Percentiles rank a stretch among this genome's conserved stretches.
Conservation (phyloP, 1,140 invertebrate species). For the Cyclargus thomasi region DNA sequence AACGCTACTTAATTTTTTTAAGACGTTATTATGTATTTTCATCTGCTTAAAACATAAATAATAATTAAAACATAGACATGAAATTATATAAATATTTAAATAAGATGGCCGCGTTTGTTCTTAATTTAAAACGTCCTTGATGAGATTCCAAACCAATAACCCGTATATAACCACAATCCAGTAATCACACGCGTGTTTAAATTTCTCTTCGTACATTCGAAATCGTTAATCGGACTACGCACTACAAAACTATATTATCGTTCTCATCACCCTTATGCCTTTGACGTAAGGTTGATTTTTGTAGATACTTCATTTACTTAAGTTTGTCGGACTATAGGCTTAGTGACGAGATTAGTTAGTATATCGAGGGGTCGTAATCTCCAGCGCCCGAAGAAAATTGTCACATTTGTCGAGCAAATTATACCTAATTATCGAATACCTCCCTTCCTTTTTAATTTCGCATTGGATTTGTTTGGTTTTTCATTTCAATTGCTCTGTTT, state of each 20-base stretch:
- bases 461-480: constrained; percentile 12
- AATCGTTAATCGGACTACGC: too few species aligned
- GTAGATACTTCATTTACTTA: neutral
- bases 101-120: too few species aligned
- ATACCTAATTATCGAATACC: neutral
- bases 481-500: neutral
- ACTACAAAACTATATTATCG: neutral
- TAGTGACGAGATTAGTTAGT: constrained; percentile 68
- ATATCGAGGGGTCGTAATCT: constrained; percentile 46
- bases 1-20: too few species aligned
- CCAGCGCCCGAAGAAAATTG: constrained; percentile 45
- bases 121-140: too few species aligned
- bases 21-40: too few species aligned
- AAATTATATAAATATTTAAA: too few species aligned
- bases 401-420: constrained; percentile 23
- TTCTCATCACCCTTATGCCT: neutral
- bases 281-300: neutral
- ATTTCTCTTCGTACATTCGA: neutral
- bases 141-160: neutral
- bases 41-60: too few species aligned
- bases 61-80: too few species aligned
- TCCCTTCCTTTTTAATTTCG: neutral
- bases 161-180: constrained; percentile 42
- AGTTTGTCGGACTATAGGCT: constrained; percentile 46
- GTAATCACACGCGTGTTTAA: constrained; percentile 31